These are phyloP conservation scores for Mesocricetus auratus DNA, from an alignment of 2,113 vertebrate genomes.

Conservation along the genomic window DNA sequence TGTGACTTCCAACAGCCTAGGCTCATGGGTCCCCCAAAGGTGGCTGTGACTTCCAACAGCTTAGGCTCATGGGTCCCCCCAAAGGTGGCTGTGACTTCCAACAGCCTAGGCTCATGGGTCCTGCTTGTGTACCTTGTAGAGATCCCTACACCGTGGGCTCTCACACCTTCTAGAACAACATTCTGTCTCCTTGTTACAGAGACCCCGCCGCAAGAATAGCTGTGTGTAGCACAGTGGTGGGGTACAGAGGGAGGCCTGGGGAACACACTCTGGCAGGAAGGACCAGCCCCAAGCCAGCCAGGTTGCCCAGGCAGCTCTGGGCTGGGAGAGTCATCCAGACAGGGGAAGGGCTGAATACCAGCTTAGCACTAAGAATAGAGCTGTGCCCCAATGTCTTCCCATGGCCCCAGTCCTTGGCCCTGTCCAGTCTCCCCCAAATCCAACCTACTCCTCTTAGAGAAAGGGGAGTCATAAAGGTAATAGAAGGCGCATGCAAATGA, in stretches of 20 bases:
- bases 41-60: too few species aligned
- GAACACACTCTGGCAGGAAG: background rate
- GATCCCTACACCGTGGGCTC: background rate
- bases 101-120: background rate
- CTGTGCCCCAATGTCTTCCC: background rate
- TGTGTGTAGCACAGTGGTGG: background rate
- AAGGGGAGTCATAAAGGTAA: background rate
- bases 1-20: too few species aligned
- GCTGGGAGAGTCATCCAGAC: background rate
- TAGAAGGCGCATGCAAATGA: background rate
- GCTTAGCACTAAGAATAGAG: background rate
- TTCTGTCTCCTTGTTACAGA: background rate
- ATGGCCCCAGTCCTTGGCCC: background rate
- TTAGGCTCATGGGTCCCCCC: too few species aligned
- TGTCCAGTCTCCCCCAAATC: background rate
- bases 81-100: background rate
- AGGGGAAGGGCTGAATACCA: background rate
- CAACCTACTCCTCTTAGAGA: background rate
- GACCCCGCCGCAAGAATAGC: background rate
- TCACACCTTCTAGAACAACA: background rate
- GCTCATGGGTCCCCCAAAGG: background rate
- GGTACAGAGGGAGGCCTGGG: background rate
- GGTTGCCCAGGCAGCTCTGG: background rate
- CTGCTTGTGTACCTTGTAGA: background rate
- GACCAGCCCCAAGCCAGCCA: background rate